These are phyloP conservation scores for Drosophila chauvacae DNA, from an alignment of 1,140 invertebrate species.

Conservation along the genomic window DNA sequence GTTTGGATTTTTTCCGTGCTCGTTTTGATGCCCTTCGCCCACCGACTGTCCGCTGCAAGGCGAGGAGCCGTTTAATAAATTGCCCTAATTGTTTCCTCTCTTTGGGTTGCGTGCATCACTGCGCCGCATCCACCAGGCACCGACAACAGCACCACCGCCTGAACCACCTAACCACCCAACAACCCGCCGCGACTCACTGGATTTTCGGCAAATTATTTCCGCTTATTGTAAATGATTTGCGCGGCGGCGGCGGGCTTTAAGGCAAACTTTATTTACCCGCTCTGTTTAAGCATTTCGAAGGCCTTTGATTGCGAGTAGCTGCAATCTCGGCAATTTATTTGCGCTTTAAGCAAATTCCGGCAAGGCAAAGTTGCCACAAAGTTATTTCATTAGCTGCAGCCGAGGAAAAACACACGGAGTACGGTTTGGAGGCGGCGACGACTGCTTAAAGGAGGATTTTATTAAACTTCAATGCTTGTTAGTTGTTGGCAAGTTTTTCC, in stretches of 20 bases:
- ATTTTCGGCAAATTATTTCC: slow-evolving; percentile 53
- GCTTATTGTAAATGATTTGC: slow-evolving; percentile 49
- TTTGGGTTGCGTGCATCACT: slow-evolving; percentile 44
- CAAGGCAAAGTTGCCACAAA: slow-evolving; percentile 59
- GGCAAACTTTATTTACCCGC: slow-evolving; percentile 25
- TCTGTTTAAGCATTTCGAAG: slow-evolving; percentile 22
- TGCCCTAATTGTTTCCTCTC: slow-evolving; percentile 45
- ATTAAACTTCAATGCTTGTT: slow-evolving; percentile 63
- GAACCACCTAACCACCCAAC: not conserved
- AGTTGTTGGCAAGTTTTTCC: slow-evolving; percentile 44
- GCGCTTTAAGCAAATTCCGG: slow-evolving; percentile 59
- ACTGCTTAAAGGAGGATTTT: slow-evolving; percentile 50
- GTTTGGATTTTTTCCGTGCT: slow-evolving; percentile 17
- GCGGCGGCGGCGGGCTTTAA: slow-evolving; percentile 25
- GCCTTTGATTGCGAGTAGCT: slow-evolving; percentile 40
- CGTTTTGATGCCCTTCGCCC: slow-evolving; percentile 10
- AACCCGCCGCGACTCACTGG: slow-evolving; percentile 12
- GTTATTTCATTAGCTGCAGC: slow-evolving; percentile 60
- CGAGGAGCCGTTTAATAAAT: slow-evolving; percentile 45
- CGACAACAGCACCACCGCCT: not conserved
- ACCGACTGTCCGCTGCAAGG: slow-evolving; percentile 33
- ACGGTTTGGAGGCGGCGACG: not conserved
- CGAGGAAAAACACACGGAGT: not conserved
- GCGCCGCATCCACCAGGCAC: slow-evolving; percentile 23
- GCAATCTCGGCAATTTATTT: slow-evolving; percentile 58